A percentile compares a stretch with the other conserved stretches of the same genome.
These are phyloP conservation scores for Pachyramphus minor DNA, from an alignment of 2,113 vertebrate species.

Conservation along the genomic window DNA sequence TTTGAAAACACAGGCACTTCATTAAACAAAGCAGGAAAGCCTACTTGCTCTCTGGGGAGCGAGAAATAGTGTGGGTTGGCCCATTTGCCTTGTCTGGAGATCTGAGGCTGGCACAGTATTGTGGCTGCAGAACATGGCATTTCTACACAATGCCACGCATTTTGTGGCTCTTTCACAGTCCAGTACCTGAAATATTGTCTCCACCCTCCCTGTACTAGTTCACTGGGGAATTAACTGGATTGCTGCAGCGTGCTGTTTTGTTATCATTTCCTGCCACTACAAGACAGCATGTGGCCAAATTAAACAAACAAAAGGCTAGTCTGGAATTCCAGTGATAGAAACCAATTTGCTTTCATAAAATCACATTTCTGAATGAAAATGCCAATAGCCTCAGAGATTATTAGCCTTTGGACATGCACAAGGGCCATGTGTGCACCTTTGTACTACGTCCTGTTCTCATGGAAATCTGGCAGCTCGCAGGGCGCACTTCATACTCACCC, in stretches of 20 bases:
- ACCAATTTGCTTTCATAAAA: neutral
- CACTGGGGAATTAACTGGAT: accelerated
- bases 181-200: neutral
- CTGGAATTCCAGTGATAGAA: neutral
- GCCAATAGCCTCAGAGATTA: neutral
- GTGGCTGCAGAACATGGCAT: neutral
- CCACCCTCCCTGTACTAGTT: neutral
- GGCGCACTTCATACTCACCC: conserved; percentile 61
- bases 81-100: neutral
- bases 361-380: conserved; percentile 6
- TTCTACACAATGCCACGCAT: neutral
- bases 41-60: neutral
- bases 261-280: neutral
- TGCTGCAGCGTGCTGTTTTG: neutral
- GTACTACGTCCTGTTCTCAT: neutral
- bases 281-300: neutral
- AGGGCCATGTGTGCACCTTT: neutral
- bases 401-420: neutral
- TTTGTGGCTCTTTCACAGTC: neutral
- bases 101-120: neutral
- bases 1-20: neutral
- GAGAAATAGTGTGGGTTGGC: neutral
- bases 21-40: neutral
- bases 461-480: neutral
- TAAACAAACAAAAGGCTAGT: neutral